Evolutionary conservation across 2,113 vertebrate species (phyloP).

Genomic region (Lophura nycthemera): DNA sequence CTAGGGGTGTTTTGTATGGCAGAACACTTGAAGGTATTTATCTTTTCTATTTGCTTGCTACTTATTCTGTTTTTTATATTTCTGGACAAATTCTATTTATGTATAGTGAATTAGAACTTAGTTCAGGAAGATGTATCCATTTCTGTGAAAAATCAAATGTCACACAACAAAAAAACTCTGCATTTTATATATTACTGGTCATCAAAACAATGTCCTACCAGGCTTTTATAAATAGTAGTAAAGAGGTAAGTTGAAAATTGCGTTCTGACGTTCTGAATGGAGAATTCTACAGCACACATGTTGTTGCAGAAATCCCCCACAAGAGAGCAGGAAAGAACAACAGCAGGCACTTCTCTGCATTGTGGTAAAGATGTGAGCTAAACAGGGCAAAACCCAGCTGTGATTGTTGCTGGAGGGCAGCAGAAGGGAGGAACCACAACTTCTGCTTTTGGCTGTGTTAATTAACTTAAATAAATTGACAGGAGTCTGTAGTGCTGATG

Average conservation of each 20-base stretch:
- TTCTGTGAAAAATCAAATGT: background rate
- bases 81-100: background rate
- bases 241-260: background rate
- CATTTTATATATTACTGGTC: background rate
- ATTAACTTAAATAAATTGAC: background rate
- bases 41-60: background rate
- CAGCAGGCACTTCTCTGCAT: background rate
- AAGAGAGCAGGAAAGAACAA: slow-evolving; percentile 71
- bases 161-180: background rate
- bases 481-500: background rate
- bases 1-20: background rate
- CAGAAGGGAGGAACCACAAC: background rate
- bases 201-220: background rate
- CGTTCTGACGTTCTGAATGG: background rate
- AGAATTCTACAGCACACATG: background rate
- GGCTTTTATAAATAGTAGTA: background rate
- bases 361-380: background rate
- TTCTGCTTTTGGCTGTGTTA: background rate
- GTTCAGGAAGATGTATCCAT: background rate
- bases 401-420: background rate
- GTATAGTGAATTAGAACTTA: background rate
- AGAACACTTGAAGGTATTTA: background rate
- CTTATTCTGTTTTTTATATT: background rate
- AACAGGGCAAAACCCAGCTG: background rate
- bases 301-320: slow-evolving; percentile 62